Conservation (phyloP, 2,888 invertebrate genomes). For the Leptinotarsa juncta region DNA sequence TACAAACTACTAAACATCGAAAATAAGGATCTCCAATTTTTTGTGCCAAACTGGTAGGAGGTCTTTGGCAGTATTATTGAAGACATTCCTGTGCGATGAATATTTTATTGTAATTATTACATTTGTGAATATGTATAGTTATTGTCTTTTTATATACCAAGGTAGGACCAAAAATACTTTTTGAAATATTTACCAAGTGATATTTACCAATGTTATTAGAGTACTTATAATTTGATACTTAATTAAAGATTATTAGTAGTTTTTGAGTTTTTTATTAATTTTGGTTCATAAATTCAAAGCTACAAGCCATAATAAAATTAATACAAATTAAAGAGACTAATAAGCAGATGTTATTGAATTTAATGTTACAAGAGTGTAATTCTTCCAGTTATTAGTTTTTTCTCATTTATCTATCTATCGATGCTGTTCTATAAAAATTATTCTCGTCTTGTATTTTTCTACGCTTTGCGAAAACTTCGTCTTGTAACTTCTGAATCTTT, state of each 20-base stretch:
- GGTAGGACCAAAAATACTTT: slow-evolving; percentile 3
- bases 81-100: background rate
- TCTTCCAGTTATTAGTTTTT: no score
- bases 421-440: no score
- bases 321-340: no score
- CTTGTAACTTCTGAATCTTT: no score
- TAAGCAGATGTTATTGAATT: no score
- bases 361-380: no score
- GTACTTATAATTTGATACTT: slow-evolving; percentile 8
- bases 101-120: background rate
- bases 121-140: slow-evolving; percentile 17
- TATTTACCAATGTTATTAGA: slow-evolving; percentile 10
- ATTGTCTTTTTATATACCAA: slow-evolving; percentile 14
- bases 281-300: background rate
- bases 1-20: background rate
- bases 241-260: background rate
- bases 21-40: background rate
- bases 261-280: background rate
- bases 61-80: slow-evolving; percentile 20
- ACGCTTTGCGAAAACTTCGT: no score
- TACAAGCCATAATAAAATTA: no score
- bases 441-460: no score
- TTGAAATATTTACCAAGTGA: slow-evolving; percentile 18
- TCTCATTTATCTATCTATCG: no score
- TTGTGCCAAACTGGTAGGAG: background rate